Evolutionary conservation across 1,140 invertebrate genomes (phyloP), one percentile per base, ranked within the genome.

Genomic region (Euwallacea similis): DNA sequence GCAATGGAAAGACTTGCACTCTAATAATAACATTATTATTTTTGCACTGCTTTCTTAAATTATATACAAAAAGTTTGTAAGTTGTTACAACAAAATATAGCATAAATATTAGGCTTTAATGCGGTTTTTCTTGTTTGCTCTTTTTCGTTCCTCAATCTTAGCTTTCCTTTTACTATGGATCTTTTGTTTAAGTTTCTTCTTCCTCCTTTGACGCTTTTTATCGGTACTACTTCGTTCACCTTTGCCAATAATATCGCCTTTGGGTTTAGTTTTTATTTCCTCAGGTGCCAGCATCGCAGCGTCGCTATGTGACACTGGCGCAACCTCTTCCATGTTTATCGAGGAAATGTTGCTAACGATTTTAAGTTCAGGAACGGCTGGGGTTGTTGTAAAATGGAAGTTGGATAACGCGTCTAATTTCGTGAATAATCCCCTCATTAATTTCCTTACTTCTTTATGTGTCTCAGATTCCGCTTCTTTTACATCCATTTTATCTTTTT

Each of bases 301-400:
- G 85, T 97, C 93, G 78, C 89, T 95, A 0, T 91, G 88, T 21
- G 90, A 88, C 2, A 93, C 85, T 42, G 96, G 97, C 3, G 93
- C 94, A n/a, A 97, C 94, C 84, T 99, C 97, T 84, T 99, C 98
- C 88, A 98, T 94, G 42, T 84, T 87, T 61, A 99, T 91, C 4
- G 96, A 92, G 13, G 96, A 94, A 72, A 96, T 83, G 82, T 99
- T 98, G 61, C 87, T 94, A 0, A 98, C 84, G 74, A 99, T 92
- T 82, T 93, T 95, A 0, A 98, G 82, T 77, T 99, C 97, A 0
- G 95, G 91, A 68, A 88, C 86, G 10, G 89, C 87, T 84, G 86
- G 84, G 85, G 92, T 95, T 0, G 97, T 97, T 59, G 95, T 97
- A 77, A 93, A 98, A 82, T 98, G 92, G 82, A 93, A 98, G 82